phyloP scores from a whole-genome alignment of 53 echinoderm and acorn worm genomes.

The Temnopleurus reevesii region DNA sequence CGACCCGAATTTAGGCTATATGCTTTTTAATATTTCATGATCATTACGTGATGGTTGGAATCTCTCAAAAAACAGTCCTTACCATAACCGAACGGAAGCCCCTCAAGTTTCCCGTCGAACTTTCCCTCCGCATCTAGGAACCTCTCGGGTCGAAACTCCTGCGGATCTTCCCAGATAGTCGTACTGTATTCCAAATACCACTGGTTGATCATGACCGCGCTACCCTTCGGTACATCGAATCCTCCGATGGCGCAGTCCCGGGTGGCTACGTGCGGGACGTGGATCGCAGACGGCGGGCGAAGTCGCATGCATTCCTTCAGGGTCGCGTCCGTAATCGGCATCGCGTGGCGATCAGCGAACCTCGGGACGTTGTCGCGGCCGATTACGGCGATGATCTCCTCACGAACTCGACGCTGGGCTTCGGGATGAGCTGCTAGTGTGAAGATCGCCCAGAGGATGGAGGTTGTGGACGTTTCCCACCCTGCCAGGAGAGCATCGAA shows the following conservation, averaged over 20 bases:
- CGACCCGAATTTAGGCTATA: no score
- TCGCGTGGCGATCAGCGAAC: conserved; percentile 57
- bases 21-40: no score
- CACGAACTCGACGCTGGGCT: conserved; percentile 7
- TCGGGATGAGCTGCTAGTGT: conserved; percentile 31
- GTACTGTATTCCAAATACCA: conserved; percentile 24
- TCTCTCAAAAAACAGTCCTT: no score
- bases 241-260: conserved; percentile 70
- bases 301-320: conserved; percentile 71
- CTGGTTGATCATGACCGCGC: conserved; percentile 66
- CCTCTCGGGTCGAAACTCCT: conserved; percentile 34
- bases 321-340: conserved; percentile 80
- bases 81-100: neutral
- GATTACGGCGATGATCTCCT: conserved; percentile 42
- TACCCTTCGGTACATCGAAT: conserved; percentile 79
- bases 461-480: conserved; percentile 55
- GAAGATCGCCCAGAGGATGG: conserved; percentile 32
- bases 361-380: conserved; percentile 42
- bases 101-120: conserved; percentile 38
- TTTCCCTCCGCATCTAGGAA: conserved; percentile 65
- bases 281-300: conserved; percentile 61
- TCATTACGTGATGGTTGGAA: no score
- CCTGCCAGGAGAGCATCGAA: conserved; percentile 53
- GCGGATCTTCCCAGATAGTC: conserved; percentile 19
- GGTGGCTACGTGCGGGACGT: conserved; percentile 79